Conservation (phyloP, 2,113 vertebrate genomes). For the Brevimyrus niger region DNA sequence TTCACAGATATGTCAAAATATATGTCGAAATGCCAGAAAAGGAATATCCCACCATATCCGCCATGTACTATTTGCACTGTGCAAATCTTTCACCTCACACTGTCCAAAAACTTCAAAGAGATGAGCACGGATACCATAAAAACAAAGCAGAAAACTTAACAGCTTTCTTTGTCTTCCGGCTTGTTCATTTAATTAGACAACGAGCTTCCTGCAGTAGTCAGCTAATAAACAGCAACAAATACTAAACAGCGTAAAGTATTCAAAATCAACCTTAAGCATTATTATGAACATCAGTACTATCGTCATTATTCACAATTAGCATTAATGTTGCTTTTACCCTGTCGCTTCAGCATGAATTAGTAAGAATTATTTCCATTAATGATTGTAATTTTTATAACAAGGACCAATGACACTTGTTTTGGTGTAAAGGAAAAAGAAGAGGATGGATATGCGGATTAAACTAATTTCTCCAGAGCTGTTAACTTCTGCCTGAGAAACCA, state of each 20-base stretch:
- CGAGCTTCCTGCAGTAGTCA: slow-evolving; percentile 52
- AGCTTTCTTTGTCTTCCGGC: slow-evolving; percentile 31
- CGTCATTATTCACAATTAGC: slow-evolving; percentile 56
- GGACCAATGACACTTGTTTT: slow-evolving; percentile 50
- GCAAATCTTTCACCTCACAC: slow-evolving; percentile 61
- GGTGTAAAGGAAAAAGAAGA: slow-evolving; percentile 48
- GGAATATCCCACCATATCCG: slow-evolving; percentile 21
- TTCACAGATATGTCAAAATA: slow-evolving; percentile 30
- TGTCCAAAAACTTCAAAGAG: slow-evolving; percentile 50
- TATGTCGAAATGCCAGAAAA: slow-evolving; percentile 36
- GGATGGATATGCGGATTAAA: slow-evolving; percentile 40
- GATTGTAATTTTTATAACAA: slow-evolving; percentile 58
- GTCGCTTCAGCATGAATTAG: slow-evolving; percentile 59
- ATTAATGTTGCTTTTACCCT: slow-evolving; percentile 69
- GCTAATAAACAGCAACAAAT: slow-evolving; percentile 63
- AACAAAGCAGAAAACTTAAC: slow-evolving; percentile 29
- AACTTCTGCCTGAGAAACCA: slow-evolving; percentile 9
- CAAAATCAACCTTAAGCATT: slow-evolving; percentile 58
- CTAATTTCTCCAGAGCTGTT: slow-evolving; percentile 29
- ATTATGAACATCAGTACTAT: slow-evolving; percentile 64
- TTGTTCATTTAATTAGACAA: slow-evolving; percentile 29
- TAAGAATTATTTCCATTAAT: slow-evolving; percentile 51
- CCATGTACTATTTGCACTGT: slow-evolving; percentile 53
- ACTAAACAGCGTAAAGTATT: slow-evolving; percentile 61
- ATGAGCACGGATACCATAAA: slow-evolving; percentile 53